Evolutionary conservation across 2,113 vertebrate genomes (phyloP), one percentile per base, ranked within the genome.

Genomic region (Pseudolaguvia tuberculata): DNA sequence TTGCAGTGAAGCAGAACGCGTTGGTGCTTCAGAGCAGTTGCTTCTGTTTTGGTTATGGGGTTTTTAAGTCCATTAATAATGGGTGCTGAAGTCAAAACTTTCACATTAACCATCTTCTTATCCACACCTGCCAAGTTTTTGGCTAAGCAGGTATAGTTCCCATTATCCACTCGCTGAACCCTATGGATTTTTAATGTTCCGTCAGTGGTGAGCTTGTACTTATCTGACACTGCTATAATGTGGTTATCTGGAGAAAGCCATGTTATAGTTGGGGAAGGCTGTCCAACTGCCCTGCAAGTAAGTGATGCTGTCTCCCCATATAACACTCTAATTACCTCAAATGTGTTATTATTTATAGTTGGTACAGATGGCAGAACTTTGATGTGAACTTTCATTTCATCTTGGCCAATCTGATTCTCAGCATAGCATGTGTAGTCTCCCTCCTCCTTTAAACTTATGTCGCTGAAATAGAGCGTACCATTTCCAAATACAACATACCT

Each of bases 341-440:
- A 82, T 0, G 81, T 86, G 81, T 88, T 91, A 74, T 89, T 88
- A 9, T 81, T 85, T 76, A 89, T 87, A 50, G 88, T 72, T 2
- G 94, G 90, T 6, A 91, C 87, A 69, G 89, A 88, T 0, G 91
- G 82, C 75, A 95, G 84, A 50, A 96, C 91, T 83, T 92, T 93
- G 72, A 99, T 92, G 6, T 84, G 81, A 42, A 98, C 93, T 48
- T 87, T 92, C 95, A 96, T 98, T 75, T 91, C 91, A 72, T 99
- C 96, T 83, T 91, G 90, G 11, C 96, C 96, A 1, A 93, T 88
- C 83, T 91, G 92, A 80, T 99, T 99, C 70, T 95, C 89, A 0
- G 95, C 95, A 2, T 94, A 91, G 78, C 96, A 99, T 0, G 92
- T 98, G 79, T 97, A 99, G 74, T 94, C 92, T 0, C 96, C 96